Base-by-base conservation (phyloP, 2,888 invertebrate genomes). In the Proisotoma minuta region DNA sequence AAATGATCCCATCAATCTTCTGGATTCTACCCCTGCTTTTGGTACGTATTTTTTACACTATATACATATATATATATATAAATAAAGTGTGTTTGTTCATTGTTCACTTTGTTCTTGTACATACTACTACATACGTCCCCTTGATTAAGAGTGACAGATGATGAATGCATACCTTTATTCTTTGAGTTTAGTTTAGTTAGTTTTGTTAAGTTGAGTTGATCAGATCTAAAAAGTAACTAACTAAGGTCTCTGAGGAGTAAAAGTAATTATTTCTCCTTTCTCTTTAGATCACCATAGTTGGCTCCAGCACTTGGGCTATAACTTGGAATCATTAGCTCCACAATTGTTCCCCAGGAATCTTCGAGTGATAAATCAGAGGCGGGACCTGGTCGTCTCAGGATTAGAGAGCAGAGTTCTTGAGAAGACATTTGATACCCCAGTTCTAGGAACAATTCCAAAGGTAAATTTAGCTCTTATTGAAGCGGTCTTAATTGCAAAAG, bases 1-100 rank as follows among this genome's bases (percentile, higher is more conserved):
- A 66, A 94, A 94, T 75, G 92, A 95, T 80, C 93, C 96, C 5
- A 90, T 96, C 71, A 93, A 96, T 62, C 56, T 65, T 34, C 58
- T 58, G 28, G 65, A 68, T 24, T 62, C 69, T 43, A 65, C 63
- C 23, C 72, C 71, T 20, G 62, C 62, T 50, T 70, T 71, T 54
- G 72, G 72, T 73, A 68, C 59, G 58, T n/a, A n/a, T n/a, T n/a
- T n/a, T n/a, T 63, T 20, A 47, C 52, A 8, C n/a, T n/a, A n/a
- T n/a, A n/a, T n/a, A n/a, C n/a, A n/a, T n/a, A n/a, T n/a, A 28
- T 39, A 27, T 29, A 22, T 12, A 26, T 18, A 28, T 34, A 20
- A 24, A 18, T 26, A 20, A 10, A 4, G 4, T 27, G 18, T 3
- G n/a, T 8, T 22, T 22, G 26, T 22, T 23, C 22, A 24, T 15